phyloP scores from a whole-genome alignment of 1,140 invertebrate genomes.

The Drosophila auraria region DNA sequence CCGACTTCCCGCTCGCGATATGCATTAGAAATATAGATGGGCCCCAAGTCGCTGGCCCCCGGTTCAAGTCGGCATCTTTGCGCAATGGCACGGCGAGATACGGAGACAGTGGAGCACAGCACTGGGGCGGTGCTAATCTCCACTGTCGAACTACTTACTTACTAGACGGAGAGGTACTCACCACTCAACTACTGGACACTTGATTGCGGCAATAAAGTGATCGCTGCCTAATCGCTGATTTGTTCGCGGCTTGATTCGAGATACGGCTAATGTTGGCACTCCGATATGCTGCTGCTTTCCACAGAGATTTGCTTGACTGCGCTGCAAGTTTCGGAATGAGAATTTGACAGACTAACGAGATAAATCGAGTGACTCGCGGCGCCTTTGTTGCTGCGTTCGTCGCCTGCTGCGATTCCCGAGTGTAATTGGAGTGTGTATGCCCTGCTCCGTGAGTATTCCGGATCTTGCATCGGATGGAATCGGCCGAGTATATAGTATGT shows the following conservation, averaged over 20 bases:
- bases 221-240: conserved; percentile 22
- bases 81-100: conserved; percentile 1
- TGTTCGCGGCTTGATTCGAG: conserved; percentile 19
- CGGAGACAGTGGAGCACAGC: neutral
- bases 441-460: conserved; percentile 4
- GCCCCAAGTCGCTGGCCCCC: neutral
- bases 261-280: conserved; percentile 7
- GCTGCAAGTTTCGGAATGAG: neutral
- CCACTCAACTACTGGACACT: conserved; percentile 35
- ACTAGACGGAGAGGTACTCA: conserved; percentile 24
- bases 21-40: conserved; percentile 18
- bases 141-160: conserved; percentile 15
- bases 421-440: neutral
- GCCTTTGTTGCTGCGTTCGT: conserved; percentile 9
- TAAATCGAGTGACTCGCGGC: conserved; percentile 9
- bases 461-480: conserved; percentile 4
- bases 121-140: conserved; percentile 1
- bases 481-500: conserved; percentile 5
- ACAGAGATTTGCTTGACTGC: neutral
- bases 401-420: neutral
- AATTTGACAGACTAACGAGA: conserved; percentile 21
- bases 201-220: conserved; percentile 44
- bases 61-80: conserved; percentile 13
- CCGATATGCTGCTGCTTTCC: conserved; percentile 1
- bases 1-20: neutral